Conservation (phyloP, 2,113 vertebrate genomes). For the Lophius piscatorius region DNA sequence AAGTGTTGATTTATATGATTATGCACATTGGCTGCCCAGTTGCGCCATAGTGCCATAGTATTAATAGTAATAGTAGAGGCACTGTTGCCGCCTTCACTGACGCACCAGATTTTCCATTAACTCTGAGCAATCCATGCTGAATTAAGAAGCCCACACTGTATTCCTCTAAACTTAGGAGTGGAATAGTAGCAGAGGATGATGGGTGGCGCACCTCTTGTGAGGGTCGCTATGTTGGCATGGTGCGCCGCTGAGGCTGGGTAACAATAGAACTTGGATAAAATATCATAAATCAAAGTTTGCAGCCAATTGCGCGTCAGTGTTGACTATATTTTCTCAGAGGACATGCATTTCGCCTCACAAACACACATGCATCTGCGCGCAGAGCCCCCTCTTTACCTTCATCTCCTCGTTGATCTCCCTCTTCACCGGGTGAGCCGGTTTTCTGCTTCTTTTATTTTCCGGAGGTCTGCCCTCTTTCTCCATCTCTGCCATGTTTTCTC, state of each 20-base stretch:
- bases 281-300: constrained; percentile 72
- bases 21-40: constrained; percentile 47
- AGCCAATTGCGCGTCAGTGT: constrained; percentile 71
- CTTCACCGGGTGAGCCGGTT: constrained; percentile 96
- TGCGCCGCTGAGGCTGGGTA: constrained; percentile 36
- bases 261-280: constrained; percentile 51
- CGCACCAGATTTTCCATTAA: constrained; percentile 80
- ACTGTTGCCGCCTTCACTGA: constrained; percentile 79
- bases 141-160: constrained; percentile 18
- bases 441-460: constrained; percentile 98
- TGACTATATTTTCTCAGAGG: constrained; percentile 77
- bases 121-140: constrained; percentile 50
- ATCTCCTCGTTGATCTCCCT: constrained; percentile 99
- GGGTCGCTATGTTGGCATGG: constrained; percentile 19
- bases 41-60: constrained; percentile 38
- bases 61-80: constrained; percentile 73
- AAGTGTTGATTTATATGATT: constrained; percentile 57
- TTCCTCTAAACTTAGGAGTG: constrained; percentile 59
- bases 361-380: constrained; percentile 62
- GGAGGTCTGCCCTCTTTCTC: constrained; percentile 99
- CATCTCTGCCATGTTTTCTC: constrained; percentile 97
- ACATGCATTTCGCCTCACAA: constrained; percentile 68
- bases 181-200: constrained; percentile 37
- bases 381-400: constrained; percentile 85
- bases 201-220: constrained; percentile 70